Evolutionary conservation across 2,888 invertebrate genomes (phyloP).

Genomic region (Corythucha ciliata): DNA sequence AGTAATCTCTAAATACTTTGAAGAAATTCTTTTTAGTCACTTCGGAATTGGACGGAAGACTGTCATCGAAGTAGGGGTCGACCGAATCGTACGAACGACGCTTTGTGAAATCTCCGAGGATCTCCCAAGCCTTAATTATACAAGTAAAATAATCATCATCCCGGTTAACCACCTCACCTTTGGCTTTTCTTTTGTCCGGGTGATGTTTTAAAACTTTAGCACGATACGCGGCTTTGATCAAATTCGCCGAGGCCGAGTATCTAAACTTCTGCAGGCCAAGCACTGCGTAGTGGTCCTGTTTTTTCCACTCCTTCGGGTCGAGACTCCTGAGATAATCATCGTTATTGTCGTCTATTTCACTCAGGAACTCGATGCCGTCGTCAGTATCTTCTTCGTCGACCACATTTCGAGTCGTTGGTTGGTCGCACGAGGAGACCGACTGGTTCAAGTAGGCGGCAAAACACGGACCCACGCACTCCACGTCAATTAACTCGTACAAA

Average conservation of each 20-base stretch:
- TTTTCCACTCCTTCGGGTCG: constrained; percentile 93
- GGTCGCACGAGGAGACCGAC: too few species aligned
- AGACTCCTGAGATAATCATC: constrained; percentile 73
- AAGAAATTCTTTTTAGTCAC: constrained; percentile 47
- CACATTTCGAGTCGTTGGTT: too few species aligned
- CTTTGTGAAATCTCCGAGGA: constrained; percentile 66
- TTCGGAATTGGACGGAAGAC: constrained; percentile 64
- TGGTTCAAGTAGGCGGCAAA: constrained; percentile 47
- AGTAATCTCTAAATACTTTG: constrained; percentile 23
- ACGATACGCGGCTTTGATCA: constrained; percentile 69
- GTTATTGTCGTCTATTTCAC: constrained; percentile 52
- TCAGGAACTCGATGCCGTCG: too few species aligned
- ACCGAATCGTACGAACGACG: constrained; percentile 92
- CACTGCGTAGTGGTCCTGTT: constrained; percentile 46
- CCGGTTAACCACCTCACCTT: constrained; percentile 74
- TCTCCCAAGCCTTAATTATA: constrained; percentile 95
- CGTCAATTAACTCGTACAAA: too few species aligned
- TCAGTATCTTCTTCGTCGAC: constrained; percentile 22
- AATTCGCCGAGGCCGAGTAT: constrained; percentile 78
- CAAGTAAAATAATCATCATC: constrained; percentile 98
- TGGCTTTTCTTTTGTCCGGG: constrained; percentile 92
- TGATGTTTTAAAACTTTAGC: constrained; percentile 89
- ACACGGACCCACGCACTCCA: constrained; percentile 48
- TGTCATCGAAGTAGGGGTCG: constrained; percentile 88
- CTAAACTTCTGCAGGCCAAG: constrained; percentile 78